Evolutionary conservation across 2,888 invertebrate genomes (phyloP), one percentile per base, ranked within the genome.

Genomic region (Romanomermis culicivorax): DNA sequence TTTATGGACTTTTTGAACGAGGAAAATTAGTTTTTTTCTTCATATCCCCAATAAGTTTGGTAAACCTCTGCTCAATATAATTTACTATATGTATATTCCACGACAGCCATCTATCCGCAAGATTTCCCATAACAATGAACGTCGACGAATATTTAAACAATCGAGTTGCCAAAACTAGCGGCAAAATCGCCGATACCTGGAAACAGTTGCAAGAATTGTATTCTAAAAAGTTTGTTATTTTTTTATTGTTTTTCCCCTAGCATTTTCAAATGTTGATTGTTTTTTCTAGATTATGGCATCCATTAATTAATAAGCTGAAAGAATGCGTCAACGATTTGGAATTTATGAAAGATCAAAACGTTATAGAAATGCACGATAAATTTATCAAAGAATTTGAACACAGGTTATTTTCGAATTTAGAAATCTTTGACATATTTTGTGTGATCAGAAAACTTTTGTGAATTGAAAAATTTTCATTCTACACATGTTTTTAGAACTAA

Each of bases 371-470:
- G 24, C 95, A 97, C 72, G 80, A 80, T 65, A 85, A 85, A 68
- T 93, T 95, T 67, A 77, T 97, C 55, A 78, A 81, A 52, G 83
- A 85, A 45, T 89, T 95, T 73, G 93, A 95, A 73, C 88, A 82
- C 74, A 86, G 88, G 89, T 86, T 60, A n/a, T n/a, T n/a, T n/a
- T n/a, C n/a, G n/a, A n/a, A n/a, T n/a, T n/a, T n/a, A n/a, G n/a
- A n/a, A n/a, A n/a, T n/a, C n/a, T n/a, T n/a, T n/a, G n/a, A n/a
- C n/a, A n/a, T n/a, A n/a, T n/a, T n/a, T n/a, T n/a, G n/a, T n/a
- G n/a, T n/a, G n/a, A n/a, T n/a, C n/a, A n/a, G n/a, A n/a, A n/a
- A n/a, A n/a, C n/a, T n/a, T n/a, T n/a, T n/a, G n/a, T n/a, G n/a
- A n/a, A n/a, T n/a, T n/a, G n/a, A n/a, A n/a, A n/a, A n/a, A n/a